These are phyloP conservation scores for Branchellion lobata DNA, from an alignment of 2,888 invertebrate species.

Conservation along the genomic window DNA sequence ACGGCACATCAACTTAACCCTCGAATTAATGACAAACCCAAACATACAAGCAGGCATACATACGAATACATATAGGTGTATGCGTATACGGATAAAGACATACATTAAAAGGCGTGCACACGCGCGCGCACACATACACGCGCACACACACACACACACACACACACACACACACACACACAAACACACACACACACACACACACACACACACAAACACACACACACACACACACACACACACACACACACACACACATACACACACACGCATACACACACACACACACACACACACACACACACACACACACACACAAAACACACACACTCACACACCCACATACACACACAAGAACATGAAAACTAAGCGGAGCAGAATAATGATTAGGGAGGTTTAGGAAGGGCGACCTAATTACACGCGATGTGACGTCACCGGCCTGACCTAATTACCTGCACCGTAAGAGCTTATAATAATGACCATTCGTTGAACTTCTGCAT, in stretches of 20 bases:
- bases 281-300: conserved; percentile 13
- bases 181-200: conserved; percentile 22
- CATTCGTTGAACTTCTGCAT: too few relatives aligned
- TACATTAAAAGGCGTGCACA: too few relatives aligned
- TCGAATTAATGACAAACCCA: too few relatives aligned
- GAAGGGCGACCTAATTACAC: background rate
- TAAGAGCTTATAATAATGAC: background rate
- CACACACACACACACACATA: conserved; percentile 13
- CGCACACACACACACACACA: conserved; percentile 20
- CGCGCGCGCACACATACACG: conserved; percentile 4
- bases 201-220: conserved; percentile 7
- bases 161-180: conserved; percentile 24
- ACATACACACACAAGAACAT: too few relatives aligned
- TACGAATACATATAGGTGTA: too few relatives aligned
- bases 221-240: conserved; percentile 21
- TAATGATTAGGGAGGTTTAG: background rate
- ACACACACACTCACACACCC: background rate
- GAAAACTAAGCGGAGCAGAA: too few relatives aligned
- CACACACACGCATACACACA: conserved; percentile 5
- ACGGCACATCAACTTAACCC: too few relatives aligned
- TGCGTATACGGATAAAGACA: too few relatives aligned
- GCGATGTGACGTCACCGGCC: background rate
- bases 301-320: background rate
- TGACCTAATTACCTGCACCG: background rate
- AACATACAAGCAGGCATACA: too few relatives aligned